A percentile compares a stretch with the other conserved stretches of the same genome.
These are phyloP conservation scores for Anthoscopus minutus DNA, from an alignment of 2,113 vertebrate genomes.

Conservation along the genomic window DNA sequence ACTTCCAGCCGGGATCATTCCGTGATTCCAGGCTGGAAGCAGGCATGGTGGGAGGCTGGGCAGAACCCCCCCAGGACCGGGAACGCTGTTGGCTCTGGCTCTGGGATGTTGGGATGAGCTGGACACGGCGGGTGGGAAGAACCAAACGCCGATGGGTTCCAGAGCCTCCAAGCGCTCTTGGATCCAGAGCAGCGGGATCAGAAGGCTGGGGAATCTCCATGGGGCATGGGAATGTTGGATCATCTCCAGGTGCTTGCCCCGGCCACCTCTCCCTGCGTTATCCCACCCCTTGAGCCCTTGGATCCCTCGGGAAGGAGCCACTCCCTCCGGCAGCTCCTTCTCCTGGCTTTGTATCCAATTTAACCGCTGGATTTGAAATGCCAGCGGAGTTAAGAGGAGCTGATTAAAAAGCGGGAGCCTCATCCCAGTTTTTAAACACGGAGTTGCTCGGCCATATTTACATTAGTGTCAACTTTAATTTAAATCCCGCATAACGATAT, in stretches of 20 bases:
- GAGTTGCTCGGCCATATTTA: constrained; percentile 73
- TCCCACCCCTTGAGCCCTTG: background rate
- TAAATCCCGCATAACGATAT: constrained; percentile 78
- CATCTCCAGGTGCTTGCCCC: background rate
- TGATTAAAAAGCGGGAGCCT: constrained; percentile 76
- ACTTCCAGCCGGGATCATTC: background rate
- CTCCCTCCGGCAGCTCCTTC: background rate
- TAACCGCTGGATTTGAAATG: constrained; percentile 74
- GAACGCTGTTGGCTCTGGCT: background rate
- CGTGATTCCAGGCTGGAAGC: background rate
- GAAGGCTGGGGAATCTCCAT: background rate
- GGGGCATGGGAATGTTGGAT: background rate
- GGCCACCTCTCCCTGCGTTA: background rate
- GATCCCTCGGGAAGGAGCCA: background rate
- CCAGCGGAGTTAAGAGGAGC: constrained; percentile 69
- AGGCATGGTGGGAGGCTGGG: background rate
- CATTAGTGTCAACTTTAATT: constrained; percentile 80
- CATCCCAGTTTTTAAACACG: constrained; percentile 72
- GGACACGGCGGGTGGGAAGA: background rate
- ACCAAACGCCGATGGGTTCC: background rate
- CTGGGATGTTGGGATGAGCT: background rate
- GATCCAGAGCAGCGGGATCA: rapidly evolving
- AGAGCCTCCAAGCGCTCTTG: rapidly evolving
- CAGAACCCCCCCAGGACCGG: rapidly evolving
- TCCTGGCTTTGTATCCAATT: constrained; percentile 68